Evolutionary conservation across 2,888 invertebrate genomes (phyloP).

Genomic region (Tenthredo amoena): DNA sequence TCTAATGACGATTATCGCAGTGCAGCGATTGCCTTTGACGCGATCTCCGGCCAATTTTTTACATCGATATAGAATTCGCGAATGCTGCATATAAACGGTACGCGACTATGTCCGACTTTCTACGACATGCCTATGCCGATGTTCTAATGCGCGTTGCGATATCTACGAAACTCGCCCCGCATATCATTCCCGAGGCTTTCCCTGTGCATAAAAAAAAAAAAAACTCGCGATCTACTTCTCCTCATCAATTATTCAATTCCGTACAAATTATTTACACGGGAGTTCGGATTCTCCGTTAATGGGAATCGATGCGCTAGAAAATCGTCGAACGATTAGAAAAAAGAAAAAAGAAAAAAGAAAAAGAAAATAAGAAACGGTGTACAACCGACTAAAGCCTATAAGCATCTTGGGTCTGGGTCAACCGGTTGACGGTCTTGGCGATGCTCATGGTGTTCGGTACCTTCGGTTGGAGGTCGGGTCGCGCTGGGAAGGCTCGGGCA

Average conservation of each 20-base stretch:
- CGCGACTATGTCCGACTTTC: background rate
- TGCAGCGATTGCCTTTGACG: background rate
- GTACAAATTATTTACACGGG: background rate
- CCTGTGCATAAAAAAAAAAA: background rate
- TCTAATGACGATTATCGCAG: background rate
- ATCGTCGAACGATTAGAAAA: background rate
- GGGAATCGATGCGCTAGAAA: background rate
- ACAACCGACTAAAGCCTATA: background rate
- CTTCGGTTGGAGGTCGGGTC: conserved; percentile 7
- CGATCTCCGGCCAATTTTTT: background rate
- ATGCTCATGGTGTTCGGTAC: background rate
- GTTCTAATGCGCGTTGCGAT: background rate
- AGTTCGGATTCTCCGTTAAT: background rate
- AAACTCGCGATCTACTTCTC: background rate
- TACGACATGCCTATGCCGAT: background rate
- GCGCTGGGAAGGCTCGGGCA: background rate
- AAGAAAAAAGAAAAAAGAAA: background rate
- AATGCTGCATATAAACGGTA: background rate
- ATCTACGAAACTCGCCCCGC: background rate
- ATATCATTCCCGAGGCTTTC: background rate
- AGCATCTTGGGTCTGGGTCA: conserved; percentile 18
- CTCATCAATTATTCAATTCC: background rate
- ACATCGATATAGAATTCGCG: background rate
- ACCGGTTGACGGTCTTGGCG: conserved; percentile 22
- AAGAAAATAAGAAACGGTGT: background rate